Base-by-base conservation (phyloP, 2,797 vertebrate genomes). In the Pogonophryne albipinna region DNA sequence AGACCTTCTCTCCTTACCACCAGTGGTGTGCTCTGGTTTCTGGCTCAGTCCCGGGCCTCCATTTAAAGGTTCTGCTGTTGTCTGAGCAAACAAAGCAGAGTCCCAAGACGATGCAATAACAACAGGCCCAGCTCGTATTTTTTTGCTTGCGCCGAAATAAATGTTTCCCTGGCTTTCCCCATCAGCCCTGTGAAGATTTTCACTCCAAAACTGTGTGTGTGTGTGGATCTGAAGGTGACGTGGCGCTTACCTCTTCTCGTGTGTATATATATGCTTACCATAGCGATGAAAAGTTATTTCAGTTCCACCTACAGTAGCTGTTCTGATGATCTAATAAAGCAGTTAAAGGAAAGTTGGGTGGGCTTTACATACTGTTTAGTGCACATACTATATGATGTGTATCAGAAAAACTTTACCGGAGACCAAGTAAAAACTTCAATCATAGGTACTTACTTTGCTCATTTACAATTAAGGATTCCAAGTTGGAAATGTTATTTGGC, bases 111-210 rank as follows among this genome's bases (percentile, higher is more conserved):
- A 85, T 52, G 83, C 91, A 91, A 92, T 88, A 93, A 93, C 93
- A 93, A 93, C 92, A 89, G 84, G 74, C 79, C 71, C 78, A 0
- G 85, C 87, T 93, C 90, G 82, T 93, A 94, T 95, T 94, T 94
- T 94, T 91, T 88, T 93, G 92, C 94, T 89, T 90, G 91, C 71
- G 76, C 85, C 51, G 91, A 94, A 93, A 94, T 87, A 94, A 95
- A 94, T 90, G 92, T 92, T 93, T 94, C 92, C 90, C 91, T 85
- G 92, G 91, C 91, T 94, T 92, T 92, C 83, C 83, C 89, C 50
- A 71, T 93, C 93, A 93, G 92, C 89, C 90, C 86, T 78, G 85
- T 87, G 85, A 94, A 93, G 95, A 93, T 94, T 95, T 95, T 94
- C 84, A 94, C 79, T 94, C 84, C 81, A 95, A 95, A 95, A 23